Conservation (phyloP, 2,888 invertebrate species). For the Drosophila paracracens region DNA sequence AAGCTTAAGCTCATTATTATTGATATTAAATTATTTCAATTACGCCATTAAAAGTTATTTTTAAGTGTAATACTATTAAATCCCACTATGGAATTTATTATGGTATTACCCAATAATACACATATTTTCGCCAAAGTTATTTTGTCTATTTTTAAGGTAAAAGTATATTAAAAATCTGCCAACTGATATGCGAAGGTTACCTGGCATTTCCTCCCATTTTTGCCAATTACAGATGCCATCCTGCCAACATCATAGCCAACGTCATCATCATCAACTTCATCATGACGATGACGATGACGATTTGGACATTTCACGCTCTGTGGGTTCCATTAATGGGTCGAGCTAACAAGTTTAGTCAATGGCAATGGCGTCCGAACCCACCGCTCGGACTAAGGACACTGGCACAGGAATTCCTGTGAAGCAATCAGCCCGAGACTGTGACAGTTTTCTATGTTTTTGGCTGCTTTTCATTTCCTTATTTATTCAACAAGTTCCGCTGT, state of each 20-base stretch:
- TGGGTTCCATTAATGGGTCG: slow-evolving; percentile 30
- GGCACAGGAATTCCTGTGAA: slow-evolving; percentile 63
- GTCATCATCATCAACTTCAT: not conserved
- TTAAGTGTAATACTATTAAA: not conserved
- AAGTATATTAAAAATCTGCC: not conserved
- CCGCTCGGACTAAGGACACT: slow-evolving; percentile 1
- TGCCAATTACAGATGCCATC: slow-evolving; percentile 41
- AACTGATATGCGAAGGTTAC: slow-evolving; percentile 12
- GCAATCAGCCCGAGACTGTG: slow-evolving; percentile 64
- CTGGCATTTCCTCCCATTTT: slow-evolving; percentile 29
- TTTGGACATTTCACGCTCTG: slow-evolving; percentile 53
- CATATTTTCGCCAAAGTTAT: not conserved
- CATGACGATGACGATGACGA: slow-evolving; percentile 19
- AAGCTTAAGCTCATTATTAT: not conserved
- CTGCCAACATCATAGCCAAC: slow-evolving; percentile 4
- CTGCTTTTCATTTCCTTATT: slow-evolving; percentile 72
- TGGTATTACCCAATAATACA: not conserved
- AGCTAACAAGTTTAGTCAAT: slow-evolving; percentile 47
- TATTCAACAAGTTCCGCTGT: slow-evolving; percentile 75
- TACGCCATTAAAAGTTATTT: not conserved
- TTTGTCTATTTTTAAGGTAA: slow-evolving; percentile 2
- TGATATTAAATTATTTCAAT: not conserved
- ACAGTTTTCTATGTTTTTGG: slow-evolving; percentile 58
- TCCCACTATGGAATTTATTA: not conserved
- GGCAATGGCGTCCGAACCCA: not conserved